Conservation (phyloP, 2,113 vertebrate species). For the Haemorhous mexicanus region DNA sequence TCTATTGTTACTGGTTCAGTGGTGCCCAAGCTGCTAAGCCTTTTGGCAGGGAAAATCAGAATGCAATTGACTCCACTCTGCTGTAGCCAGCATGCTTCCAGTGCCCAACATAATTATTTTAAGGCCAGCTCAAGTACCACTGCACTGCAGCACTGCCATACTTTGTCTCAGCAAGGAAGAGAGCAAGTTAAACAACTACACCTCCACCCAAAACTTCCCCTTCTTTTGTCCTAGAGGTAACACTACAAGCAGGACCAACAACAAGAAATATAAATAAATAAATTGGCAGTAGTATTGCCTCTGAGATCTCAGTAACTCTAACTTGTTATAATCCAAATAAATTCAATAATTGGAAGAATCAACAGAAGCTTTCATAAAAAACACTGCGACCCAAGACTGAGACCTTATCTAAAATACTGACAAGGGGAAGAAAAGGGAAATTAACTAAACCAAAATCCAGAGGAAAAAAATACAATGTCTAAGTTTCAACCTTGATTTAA, state of each 20-base stretch:
- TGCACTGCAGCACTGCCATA: slow-evolving; percentile 35
- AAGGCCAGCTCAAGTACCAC: not conserved
- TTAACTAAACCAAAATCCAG: not conserved
- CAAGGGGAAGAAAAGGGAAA: not conserved
- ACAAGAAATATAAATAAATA: not conserved
- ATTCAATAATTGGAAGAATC: not conserved
- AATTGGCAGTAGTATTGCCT: not conserved
- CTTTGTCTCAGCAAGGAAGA: not conserved
- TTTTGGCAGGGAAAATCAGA: slow-evolving; percentile 42
- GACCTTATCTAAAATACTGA: not conserved
- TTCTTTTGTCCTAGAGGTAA: not conserved
- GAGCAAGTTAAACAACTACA: not conserved
- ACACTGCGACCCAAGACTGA: not conserved
- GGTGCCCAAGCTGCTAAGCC: not conserved
- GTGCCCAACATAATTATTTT: not conserved
- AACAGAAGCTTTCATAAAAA: not conserved
- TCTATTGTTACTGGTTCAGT: not conserved
- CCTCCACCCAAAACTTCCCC: not conserved
- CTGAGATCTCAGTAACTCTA: not conserved
- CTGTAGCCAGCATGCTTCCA: slow-evolving; percentile 8
- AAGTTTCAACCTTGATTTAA: not conserved
- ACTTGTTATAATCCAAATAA: not conserved
- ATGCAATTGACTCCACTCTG: not conserved
- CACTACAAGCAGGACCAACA: not conserved
- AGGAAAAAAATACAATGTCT: not conserved